These are phyloP conservation scores for Habroteleia sp. DNA, from an alignment of 2,888 invertebrate species.

Conservation along the genomic window DNA sequence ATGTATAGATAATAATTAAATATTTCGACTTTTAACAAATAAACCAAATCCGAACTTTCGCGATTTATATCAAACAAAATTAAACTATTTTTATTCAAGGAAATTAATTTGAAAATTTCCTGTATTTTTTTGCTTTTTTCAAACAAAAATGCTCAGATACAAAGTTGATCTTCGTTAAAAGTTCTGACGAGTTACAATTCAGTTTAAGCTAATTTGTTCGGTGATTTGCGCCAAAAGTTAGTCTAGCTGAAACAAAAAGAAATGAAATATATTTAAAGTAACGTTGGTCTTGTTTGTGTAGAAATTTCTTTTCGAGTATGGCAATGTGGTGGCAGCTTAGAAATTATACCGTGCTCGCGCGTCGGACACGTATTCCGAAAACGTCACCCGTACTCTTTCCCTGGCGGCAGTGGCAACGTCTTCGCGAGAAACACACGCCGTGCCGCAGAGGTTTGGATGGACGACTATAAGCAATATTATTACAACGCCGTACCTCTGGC, in stretches of 20 bases:
- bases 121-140: background rate
- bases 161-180: slow-evolving; percentile 47
- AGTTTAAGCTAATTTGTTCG: slow-evolving; percentile 30
- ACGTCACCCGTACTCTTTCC: slow-evolving; percentile 99
- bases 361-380: slow-evolving; percentile 97
- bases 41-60: no score
- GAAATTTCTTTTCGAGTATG: slow-evolving; percentile 94
- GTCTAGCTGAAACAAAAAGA: background rate
- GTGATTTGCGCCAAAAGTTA: slow-evolving; percentile 19
- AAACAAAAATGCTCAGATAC: slow-evolving; percentile 14
- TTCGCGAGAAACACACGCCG: slow-evolving; percentile 97
- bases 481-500: slow-evolving; percentile 95
- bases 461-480: slow-evolving; percentile 98
- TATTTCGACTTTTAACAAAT: no score
- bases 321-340: slow-evolving; percentile 98
- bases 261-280: slow-evolving; percentile 16
- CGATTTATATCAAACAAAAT: no score
- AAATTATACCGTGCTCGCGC: slow-evolving; percentile 98
- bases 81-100: no score
- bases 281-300: slow-evolving; percentile 73
- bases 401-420: slow-evolving; percentile 97
- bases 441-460: slow-evolving; percentile 99
- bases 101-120: no score
- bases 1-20: no score
- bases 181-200: slow-evolving; percentile 25